Evolutionary conservation across 1,140 invertebrate genomes (phyloP), one percentile per base, ranked within the genome.

Genomic region (Meloidogyne hapla): DNA sequence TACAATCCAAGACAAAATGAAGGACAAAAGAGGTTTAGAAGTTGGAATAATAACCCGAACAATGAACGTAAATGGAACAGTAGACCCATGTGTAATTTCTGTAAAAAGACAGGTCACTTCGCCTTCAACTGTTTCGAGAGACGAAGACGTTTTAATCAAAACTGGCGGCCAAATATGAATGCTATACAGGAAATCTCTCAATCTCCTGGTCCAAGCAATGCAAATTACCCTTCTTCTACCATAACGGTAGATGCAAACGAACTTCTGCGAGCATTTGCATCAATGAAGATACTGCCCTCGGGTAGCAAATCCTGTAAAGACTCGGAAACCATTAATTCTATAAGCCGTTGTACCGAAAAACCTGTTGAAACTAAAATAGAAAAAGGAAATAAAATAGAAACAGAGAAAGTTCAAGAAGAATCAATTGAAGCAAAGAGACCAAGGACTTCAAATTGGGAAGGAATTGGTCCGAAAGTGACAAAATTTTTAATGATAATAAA

Each of bases 41-140:
- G 45, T 68, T 68, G 66, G 66, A 28, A 42, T n/a, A 42, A 42
- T 6, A 68, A 25, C 6, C 18, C 38, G 5, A 68, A 40, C n/a
- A 42, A 33, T 42, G 66, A 68, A 18, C 66, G 66, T 42, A 68
- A 42, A 18, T 68, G 66, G 66, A 68, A 21, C 10, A 33, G 45
- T 9, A 4, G 66, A 0, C 66, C 66, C 8, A 6, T 21, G 1
- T 68, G 66, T 10, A 68, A 18, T 1, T 68, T 68, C 45, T 68
- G 66, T 25, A 68, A 68, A 12, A 68, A 23, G 66, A 68, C 66
- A 25, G 66, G 66, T 23, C 66, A 68, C 21, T 21, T 68, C 5
- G 66, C 66, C 8, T 9, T 40, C 25, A 68, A 68, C 21, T 68
- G 66, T 12, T 68, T 68, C 45, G 33, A 68, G 25, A 23, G 66